Conservation (phyloP, 2,888 invertebrate genomes). For the Eilema sororculum region DNA sequence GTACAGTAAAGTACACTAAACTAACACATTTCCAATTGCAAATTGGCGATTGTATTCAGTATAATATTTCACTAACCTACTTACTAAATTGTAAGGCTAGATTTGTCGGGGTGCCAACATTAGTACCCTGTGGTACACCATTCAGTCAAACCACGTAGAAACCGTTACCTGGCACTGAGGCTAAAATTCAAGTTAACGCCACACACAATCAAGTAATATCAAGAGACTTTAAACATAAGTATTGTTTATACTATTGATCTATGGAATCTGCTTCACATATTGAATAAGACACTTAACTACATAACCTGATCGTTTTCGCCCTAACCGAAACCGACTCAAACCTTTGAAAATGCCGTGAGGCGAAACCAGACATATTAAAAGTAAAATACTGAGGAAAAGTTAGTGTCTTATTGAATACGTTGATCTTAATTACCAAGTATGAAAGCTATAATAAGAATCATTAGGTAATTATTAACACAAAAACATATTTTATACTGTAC, state of each 20-base stretch:
- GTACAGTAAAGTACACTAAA: neutral
- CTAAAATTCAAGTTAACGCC: neutral
- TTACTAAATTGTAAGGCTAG: too few relatives aligned
- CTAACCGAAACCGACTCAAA: too few relatives aligned
- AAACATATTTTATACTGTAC: slow-evolving; percentile 6
- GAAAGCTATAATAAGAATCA: neutral
- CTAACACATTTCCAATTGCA: neutral
- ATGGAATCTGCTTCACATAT: too few relatives aligned
- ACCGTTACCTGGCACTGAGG: neutral
- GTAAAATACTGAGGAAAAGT: too few relatives aligned
- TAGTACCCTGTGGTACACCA: neutral
- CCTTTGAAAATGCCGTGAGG: too few relatives aligned
- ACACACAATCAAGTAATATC: slow-evolving; percentile 30
- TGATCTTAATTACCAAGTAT: neutral
- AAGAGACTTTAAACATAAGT: slow-evolving; percentile 39
- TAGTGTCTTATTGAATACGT: slow-evolving; percentile 24
- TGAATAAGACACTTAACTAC: too few relatives aligned
- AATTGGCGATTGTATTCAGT: neutral
- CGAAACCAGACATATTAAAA: too few relatives aligned
- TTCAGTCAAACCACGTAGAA: neutral
- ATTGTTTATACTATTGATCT: too few relatives aligned
- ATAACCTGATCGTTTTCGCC: too few relatives aligned
- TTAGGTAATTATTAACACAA: too few relatives aligned
- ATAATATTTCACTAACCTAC: too few relatives aligned
- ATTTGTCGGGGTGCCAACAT: neutral